Evolutionary conservation across 2,113 vertebrate species (phyloP).

Genomic region (cattle (Bos taurus)): DNA sequence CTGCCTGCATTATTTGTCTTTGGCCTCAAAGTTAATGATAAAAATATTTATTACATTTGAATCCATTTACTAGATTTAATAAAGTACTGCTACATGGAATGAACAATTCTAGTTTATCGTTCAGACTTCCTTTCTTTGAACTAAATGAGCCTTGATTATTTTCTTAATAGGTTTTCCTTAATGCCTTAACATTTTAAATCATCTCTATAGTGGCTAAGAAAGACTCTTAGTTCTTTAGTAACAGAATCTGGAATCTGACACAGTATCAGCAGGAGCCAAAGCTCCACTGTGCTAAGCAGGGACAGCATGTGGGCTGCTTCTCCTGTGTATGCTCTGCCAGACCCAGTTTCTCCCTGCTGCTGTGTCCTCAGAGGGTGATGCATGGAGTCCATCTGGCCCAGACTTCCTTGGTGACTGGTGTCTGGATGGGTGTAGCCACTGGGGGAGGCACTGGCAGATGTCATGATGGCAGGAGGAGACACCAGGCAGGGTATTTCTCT

Average conservation of each 20-base stretch:
- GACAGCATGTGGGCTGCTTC: not conserved
- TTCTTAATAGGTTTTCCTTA: not conserved
- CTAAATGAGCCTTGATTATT: conserved; percentile 15
- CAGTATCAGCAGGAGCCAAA: not conserved
- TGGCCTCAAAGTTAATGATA: not conserved
- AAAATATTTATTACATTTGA: not conserved
- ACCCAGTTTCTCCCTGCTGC: not conserved
- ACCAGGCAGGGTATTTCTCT: not conserved
- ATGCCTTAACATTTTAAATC: not conserved
- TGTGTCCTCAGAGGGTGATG: not conserved
- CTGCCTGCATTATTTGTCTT: not conserved
- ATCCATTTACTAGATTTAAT: not conserved
- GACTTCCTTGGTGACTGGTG: not conserved
- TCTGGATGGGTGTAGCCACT: not conserved
- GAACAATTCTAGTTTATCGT: conserved; percentile 17
- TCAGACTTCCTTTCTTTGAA: conserved; percentile 17
- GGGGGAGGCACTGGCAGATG: not conserved
- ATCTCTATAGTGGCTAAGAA: not conserved
- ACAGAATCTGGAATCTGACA: not conserved
- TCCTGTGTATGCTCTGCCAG: not conserved
- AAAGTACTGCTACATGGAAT: not conserved
- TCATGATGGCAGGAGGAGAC: not conserved
- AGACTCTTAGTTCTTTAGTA: not conserved
- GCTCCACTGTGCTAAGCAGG: not conserved
- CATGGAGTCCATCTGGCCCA: not conserved